Evolutionary conservation across 2,797 vertebrate species (phyloP).

Genomic region (Melanogrammus aeglefinus): DNA sequence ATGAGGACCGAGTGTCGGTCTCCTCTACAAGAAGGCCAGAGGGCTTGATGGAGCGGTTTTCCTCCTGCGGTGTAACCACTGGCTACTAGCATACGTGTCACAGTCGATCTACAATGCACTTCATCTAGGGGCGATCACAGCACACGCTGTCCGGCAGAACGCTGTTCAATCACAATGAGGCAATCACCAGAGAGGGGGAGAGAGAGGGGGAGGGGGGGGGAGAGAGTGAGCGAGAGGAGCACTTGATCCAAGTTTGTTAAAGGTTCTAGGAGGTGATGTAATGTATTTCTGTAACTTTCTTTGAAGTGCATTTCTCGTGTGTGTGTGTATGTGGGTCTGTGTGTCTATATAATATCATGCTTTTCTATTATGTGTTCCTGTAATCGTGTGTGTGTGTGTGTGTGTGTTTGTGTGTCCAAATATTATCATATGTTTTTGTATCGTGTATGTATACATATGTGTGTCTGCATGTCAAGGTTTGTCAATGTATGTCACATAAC

Average conservation of each 20-base stretch:
- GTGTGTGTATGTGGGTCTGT: not conserved
- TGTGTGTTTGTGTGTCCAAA: not conserved
- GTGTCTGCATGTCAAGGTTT: constrained; percentile 3
- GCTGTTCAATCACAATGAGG: not conserved
- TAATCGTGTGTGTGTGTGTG: not conserved
- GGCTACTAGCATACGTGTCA: constrained; percentile 39
- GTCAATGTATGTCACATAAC: not conserved
- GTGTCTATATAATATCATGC: no score
- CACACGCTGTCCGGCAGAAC: constrained; percentile 18
- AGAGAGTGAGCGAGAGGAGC: not conserved
- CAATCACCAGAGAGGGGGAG: constrained; percentile 13
- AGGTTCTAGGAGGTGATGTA: not conserved
- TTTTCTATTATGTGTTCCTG: not conserved
- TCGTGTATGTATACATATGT: not conserved
- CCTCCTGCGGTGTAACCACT: constrained; percentile 40
- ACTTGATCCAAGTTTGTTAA: constrained; percentile 25
- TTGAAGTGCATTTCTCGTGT: not conserved
- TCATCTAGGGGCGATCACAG: constrained; percentile 33
- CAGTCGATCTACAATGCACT: constrained; percentile 37
- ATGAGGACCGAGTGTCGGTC: constrained; percentile 12
- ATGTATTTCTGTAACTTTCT: not conserved
- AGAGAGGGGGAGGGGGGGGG: not conserved
- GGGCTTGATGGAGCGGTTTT: constrained; percentile 26
- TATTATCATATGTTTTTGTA: not conserved
- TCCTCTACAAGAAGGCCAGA: constrained; percentile 25